phyloP scores from a whole-genome alignment of 2,888 invertebrate genomes.

The Sepiola atlantica region DNA sequence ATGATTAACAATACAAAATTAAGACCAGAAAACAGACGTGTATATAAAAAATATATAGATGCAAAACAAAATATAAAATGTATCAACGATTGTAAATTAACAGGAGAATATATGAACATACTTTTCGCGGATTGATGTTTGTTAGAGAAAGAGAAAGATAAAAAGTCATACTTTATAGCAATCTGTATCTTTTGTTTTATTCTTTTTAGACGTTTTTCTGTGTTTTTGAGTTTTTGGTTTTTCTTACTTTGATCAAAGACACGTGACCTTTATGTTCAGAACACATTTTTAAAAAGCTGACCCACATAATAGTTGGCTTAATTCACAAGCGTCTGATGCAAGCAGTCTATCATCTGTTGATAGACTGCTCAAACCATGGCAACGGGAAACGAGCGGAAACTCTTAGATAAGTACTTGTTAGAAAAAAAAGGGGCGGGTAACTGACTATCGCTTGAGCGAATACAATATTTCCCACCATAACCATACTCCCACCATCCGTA shows the following conservation, averaged over 20 bases:
- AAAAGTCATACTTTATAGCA: not conserved
- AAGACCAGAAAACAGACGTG: not conserved
- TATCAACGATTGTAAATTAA: too few species aligned
- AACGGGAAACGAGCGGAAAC: not conserved
- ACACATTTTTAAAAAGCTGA: not conserved
- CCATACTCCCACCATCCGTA: too few species aligned
- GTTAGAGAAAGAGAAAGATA: not conserved
- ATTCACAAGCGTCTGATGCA: not conserved
- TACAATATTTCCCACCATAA: too few species aligned
- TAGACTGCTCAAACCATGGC: not conserved
- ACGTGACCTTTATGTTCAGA: slow-evolving; percentile 6
- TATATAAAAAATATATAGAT: not conserved
- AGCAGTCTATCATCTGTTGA: not conserved
- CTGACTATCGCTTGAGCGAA: too few species aligned
- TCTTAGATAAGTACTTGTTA: not conserved
- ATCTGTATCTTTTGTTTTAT: not conserved
- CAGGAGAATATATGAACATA: too few species aligned
- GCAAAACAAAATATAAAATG: too few species aligned
- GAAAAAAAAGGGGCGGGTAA: not conserved
- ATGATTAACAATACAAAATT: too few species aligned
- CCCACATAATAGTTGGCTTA: not conserved
- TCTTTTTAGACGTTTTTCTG: not conserved
- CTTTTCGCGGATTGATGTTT: not conserved
- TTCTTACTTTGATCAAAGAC: not conserved
- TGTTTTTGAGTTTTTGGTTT: not conserved